Percentiles rank a stretch among this genome's conserved stretches.
phyloP scores from a whole-genome alignment of 1,140 invertebrate species.

The Daktulosphaira vitifoliae region DNA sequence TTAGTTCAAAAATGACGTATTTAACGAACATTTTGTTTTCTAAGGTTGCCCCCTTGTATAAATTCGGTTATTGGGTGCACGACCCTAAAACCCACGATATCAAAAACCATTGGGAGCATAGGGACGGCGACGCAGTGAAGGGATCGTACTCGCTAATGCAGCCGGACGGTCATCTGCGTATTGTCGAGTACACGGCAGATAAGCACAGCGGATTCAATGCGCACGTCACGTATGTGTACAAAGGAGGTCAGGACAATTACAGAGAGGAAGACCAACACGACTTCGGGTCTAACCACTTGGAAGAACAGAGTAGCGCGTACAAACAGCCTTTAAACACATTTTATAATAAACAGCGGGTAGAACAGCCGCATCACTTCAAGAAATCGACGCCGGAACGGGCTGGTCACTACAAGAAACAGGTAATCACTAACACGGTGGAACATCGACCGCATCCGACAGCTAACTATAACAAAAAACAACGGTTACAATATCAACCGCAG shows the following conservation, averaged over 20 bases:
- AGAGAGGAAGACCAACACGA: background rate
- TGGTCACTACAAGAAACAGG: background rate
- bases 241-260: constrained; percentile 20
- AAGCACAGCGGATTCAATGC: constrained; percentile 46
- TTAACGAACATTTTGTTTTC: no score
- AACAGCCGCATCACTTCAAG: background rate
- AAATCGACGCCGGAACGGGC: background rate
- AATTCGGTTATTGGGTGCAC: constrained; percentile 50
- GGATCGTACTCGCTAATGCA: constrained; percentile 49
- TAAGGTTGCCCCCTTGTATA: constrained; percentile 44
- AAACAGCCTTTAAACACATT: background rate
- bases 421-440: background rate
- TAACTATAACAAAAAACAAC: no score
- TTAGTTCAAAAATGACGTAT: no score
- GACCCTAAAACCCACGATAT: constrained; percentile 49
- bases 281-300: background rate
- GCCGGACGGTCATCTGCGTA: constrained; percentile 45
- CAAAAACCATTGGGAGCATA: constrained; percentile 47
- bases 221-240: constrained; percentile 39
- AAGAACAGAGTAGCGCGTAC: constrained; percentile 25
- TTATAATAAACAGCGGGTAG: constrained; percentile 9
- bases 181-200: constrained; percentile 47
- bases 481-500: no score
- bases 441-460: background rate
- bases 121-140: constrained; percentile 47